phyloP scores from a whole-genome alignment of 2,797 vertebrate genomes.

The Tolypeutes matacus region DNA sequence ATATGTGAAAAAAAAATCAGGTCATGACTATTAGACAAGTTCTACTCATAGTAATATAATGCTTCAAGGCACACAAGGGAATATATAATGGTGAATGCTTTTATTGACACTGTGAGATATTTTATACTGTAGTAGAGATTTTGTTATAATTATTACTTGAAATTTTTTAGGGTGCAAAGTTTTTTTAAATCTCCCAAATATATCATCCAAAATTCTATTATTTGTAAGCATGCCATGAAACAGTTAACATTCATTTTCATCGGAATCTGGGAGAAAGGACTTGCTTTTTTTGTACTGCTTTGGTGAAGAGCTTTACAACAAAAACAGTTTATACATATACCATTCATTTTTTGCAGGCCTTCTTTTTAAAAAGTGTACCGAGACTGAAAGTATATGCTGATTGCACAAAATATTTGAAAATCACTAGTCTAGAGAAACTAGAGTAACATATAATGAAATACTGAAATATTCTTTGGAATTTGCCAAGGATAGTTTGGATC shows the following conservation, averaged over 20 bases:
- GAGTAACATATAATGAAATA: not conserved
- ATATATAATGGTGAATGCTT: not conserved
- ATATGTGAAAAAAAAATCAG: not conserved
- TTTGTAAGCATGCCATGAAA: not conserved
- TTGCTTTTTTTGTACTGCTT: slow-evolving; percentile 17
- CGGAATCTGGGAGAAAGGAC: not conserved
- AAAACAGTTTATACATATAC: not conserved
- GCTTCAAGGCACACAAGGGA: not conserved
- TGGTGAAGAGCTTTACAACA: not conserved
- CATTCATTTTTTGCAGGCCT: not conserved
- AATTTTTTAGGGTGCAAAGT: not conserved
- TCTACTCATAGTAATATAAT: not conserved
- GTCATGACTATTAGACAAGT: not conserved
- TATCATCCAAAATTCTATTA: not conserved
- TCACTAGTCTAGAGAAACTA: not conserved
- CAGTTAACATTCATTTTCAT: not conserved
- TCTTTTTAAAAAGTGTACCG: not conserved
- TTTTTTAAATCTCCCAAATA: slow-evolving; percentile 22
- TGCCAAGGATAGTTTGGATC: not conserved
- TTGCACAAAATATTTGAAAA: not conserved
- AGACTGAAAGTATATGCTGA: not conserved
- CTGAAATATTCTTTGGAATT: not conserved
- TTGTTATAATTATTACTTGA: slow-evolving; percentile 9
- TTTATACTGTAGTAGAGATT: not conserved
- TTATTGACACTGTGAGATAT: not conserved